Evolutionary conservation across 2,113 vertebrate genomes (phyloP).

Genomic region (Perca fluviatilis): DNA sequence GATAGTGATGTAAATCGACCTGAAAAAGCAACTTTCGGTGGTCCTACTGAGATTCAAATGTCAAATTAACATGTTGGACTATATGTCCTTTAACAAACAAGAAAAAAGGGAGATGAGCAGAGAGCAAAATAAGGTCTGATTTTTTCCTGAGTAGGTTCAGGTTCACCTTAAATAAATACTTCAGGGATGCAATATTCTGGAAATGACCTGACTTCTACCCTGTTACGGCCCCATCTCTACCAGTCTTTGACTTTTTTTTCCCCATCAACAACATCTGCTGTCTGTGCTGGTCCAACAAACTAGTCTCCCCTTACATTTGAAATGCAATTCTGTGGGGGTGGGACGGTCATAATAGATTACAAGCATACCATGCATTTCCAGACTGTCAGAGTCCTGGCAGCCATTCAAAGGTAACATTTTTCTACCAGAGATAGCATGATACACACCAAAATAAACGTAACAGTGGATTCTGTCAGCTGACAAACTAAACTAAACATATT

Average conservation of each 20-base stretch:
- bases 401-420: constrained; percentile 74
- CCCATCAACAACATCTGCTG: constrained; percentile 41
- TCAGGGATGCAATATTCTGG: constrained; percentile 38
- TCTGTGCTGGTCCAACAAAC: constrained; percentile 43
- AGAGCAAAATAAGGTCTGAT: constrained; percentile 32
- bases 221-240: constrained; percentile 25
- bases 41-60: constrained; percentile 67
- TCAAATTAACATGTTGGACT: constrained; percentile 67
- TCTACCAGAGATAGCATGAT: constrained; percentile 63
- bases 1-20: constrained; percentile 45
- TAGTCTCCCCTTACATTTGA: constrained; percentile 59
- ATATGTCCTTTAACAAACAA: constrained; percentile 31
- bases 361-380: constrained; percentile 76
- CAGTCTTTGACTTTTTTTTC: constrained; percentile 32
- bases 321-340: constrained; percentile 68
- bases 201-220: constrained; percentile 45
- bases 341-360: constrained; percentile 73
- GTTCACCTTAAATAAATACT: constrained; percentile 34
- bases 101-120: constrained; percentile 18
- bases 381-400: constrained; percentile 76
- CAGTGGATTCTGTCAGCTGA: constrained; percentile 39
- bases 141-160: constrained; percentile 7
- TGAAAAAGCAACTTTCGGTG: constrained; percentile 49
- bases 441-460: constrained; percentile 39
- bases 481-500: constrained; percentile 50